phyloP scores from a whole-genome alignment of 2,888 invertebrate genomes.

The Philaethria dido region DNA sequence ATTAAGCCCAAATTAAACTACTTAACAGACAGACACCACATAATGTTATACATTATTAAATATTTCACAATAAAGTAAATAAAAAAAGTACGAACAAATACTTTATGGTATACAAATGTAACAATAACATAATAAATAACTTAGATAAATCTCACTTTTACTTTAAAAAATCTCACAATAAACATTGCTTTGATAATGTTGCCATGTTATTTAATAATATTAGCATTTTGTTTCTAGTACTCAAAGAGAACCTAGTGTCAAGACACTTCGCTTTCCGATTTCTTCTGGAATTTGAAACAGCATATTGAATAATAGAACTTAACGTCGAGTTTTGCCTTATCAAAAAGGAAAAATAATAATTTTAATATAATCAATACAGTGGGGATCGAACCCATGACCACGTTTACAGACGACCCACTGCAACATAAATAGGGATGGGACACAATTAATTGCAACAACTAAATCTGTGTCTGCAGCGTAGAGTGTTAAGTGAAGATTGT shows the following conservation, averaged over 20 bases:
- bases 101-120: neutral
- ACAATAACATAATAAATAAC: conserved; percentile 10
- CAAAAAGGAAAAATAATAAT: too few relatives aligned
- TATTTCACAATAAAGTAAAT: neutral
- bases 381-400: neutral
- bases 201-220: neutral
- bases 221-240: too few relatives aligned
- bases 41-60: neutral
- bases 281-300: too few relatives aligned
- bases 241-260: too few relatives aligned
- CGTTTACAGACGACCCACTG: too few relatives aligned
- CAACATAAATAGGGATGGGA: neutral
- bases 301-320: too few relatives aligned
- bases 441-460: neutral
- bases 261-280: too few relatives aligned
- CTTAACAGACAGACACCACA: too few relatives aligned
- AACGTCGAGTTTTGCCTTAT: too few relatives aligned
- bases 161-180: neutral
- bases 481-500: too few relatives aligned
- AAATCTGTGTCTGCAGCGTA: too few relatives aligned
- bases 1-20: neutral
- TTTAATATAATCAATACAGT: too few relatives aligned
- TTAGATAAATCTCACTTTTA: conserved; percentile 8
- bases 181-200: conserved; percentile 3
- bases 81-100: neutral